A percentile compares a stretch with the other conserved stretches of the same genome.
Conservation (phyloP, 1,140 invertebrate species). For the Belonocnema kinseyi region DNA sequence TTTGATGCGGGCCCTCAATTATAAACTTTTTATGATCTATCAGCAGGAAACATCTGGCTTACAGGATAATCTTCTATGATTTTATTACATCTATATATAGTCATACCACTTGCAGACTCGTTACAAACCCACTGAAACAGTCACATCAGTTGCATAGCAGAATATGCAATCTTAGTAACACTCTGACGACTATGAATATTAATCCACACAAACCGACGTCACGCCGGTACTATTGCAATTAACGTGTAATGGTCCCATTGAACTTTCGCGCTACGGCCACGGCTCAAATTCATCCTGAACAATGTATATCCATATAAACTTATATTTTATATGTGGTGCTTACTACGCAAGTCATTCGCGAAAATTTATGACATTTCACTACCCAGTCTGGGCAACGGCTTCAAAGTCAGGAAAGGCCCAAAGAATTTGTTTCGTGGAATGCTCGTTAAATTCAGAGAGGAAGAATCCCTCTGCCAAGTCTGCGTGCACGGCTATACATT, state of each 20-base stretch:
- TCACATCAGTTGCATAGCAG: constrained; percentile 17
- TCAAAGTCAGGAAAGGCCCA: not conserved
- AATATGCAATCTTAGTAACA: constrained; percentile 10
- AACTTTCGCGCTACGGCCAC: constrained; percentile 1
- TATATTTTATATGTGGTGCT: constrained; percentile 1
- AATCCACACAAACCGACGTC: not conserved
- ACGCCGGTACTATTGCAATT: constrained; percentile 18
- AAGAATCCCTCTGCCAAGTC: not conserved
- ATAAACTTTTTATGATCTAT: not conserved
- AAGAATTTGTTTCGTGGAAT: no score
- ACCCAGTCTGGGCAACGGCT: not conserved
- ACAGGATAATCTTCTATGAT: constrained; percentile 9
- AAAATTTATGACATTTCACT: constrained; percentile 22
- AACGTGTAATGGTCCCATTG: constrained; percentile 3
- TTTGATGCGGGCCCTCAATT: no score
- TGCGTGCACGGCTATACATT: not conserved
- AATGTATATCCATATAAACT: not conserved
- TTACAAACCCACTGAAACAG: not conserved
- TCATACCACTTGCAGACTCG: no score
- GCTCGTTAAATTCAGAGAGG: not conserved
- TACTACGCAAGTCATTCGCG: not conserved
- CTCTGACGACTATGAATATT: constrained; percentile 5
- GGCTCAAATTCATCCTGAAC: not conserved
- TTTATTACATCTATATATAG: not conserved
- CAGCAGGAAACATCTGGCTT: not conserved